Percentiles rank a stretch among this genome's conserved stretches.
Evolutionary conservation across 2,113 vertebrate species (phyloP).

Genomic region (Probosciger aterrimus): DNA sequence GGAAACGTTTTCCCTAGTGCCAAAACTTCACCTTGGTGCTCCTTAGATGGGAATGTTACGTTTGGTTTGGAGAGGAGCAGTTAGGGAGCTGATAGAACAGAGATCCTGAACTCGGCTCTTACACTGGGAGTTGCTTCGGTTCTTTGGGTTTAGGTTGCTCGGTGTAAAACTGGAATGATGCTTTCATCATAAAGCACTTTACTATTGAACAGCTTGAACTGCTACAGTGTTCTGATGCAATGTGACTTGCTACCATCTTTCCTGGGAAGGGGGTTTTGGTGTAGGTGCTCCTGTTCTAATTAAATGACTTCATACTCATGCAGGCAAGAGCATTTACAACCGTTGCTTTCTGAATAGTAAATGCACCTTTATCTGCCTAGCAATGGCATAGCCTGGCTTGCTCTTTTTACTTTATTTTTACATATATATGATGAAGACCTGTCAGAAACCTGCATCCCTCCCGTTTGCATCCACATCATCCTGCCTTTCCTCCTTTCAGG

Average conservation of each 20-base stretch:
- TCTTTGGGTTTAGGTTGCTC: background rate
- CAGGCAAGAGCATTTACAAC: background rate
- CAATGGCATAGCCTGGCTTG: background rate
- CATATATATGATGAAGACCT: background rate
- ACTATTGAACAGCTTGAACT: background rate
- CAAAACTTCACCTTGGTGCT: background rate
- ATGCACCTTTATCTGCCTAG: background rate
- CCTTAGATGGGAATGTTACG: background rate
- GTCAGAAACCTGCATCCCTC: background rate
- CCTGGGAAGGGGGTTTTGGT: background rate
- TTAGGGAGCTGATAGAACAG: background rate
- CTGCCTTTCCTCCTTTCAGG: constrained; percentile 70
- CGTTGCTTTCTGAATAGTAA: background rate
- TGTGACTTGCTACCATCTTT: background rate
- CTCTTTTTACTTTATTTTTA: background rate
- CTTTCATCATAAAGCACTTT: background rate
- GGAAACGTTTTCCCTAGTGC: background rate
- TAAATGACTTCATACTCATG: background rate
- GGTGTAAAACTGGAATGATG: background rate
- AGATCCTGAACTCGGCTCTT: background rate
- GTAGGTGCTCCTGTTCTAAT: background rate
- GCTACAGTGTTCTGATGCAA: background rate
- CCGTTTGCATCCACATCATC: fast-evolving
- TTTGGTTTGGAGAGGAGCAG: background rate
- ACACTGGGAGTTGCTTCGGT: background rate